A percentile compares a stretch with the other conserved stretches of the same genome.
These are phyloP conservation scores for Agrochola lota DNA, from an alignment of 2,888 invertebrate genomes.

Conservation along the genomic window DNA sequence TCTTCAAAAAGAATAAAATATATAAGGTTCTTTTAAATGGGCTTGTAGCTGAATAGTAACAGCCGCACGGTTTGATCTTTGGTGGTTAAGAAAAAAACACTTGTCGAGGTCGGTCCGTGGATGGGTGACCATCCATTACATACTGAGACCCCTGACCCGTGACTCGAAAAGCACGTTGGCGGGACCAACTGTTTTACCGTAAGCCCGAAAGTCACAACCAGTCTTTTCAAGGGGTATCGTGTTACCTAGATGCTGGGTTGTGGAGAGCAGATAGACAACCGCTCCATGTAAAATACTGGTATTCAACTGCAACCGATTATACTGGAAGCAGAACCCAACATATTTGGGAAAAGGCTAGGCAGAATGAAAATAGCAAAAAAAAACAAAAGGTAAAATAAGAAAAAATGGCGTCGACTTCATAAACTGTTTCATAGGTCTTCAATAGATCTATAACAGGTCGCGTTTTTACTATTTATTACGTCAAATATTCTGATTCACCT, in stretches of 20 bases:
- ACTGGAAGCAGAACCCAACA: not conserved
- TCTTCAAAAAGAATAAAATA: not conserved
- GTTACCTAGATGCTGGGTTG: too few relatives aligned
- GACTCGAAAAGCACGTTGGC: too few relatives aligned
- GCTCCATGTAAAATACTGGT: too few relatives aligned
- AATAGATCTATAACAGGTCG: not conserved
- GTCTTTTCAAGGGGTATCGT: too few relatives aligned
- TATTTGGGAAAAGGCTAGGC: not conserved
- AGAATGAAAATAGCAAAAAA: too few relatives aligned
- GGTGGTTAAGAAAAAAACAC: not conserved
- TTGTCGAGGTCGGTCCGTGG: not conserved
- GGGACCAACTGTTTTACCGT: too few relatives aligned
- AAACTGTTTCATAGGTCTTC: not conserved
- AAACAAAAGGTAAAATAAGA: too few relatives aligned
- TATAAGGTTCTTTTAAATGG: not conserved
- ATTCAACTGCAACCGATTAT: not conserved
- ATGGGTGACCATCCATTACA: not conserved
- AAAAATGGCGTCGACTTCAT: not conserved
- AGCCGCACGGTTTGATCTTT: not conserved
- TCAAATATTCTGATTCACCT: conserved; percentile 27
- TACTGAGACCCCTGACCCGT: too few relatives aligned
- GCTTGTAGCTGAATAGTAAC: too few relatives aligned
- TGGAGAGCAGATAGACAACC: too few relatives aligned
- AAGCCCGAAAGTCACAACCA: too few relatives aligned
- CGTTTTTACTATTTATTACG: not conserved